These are phyloP conservation scores for Psammodynastes pulverulentus DNA, from an alignment of 2,113 vertebrate genomes.

Conservation along the genomic window DNA sequence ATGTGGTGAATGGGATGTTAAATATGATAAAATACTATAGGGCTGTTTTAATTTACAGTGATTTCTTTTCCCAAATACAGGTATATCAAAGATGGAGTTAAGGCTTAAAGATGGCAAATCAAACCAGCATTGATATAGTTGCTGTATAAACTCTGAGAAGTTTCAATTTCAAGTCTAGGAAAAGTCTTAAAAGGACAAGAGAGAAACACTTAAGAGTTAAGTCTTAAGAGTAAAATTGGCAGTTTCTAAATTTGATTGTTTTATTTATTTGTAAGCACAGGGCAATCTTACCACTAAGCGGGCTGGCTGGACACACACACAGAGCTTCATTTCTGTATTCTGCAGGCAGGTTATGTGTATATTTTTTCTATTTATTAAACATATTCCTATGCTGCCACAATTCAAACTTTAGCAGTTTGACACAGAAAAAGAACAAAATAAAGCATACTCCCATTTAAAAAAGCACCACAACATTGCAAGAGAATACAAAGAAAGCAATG, in stretches of 20 bases:
- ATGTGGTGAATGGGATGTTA: neutral
- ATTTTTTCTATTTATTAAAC: neutral
- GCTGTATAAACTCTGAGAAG: neutral
- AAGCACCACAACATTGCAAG: neutral
- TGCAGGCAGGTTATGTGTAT: neutral
- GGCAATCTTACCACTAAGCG: neutral
- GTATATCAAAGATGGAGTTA: neutral
- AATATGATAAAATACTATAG: neutral
- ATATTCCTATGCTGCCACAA: neutral
- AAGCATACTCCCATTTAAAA: neutral
- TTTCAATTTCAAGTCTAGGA: neutral
- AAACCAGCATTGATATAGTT: neutral
- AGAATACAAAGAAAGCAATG: neutral
- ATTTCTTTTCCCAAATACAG: neutral
- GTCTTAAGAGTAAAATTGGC: neutral
- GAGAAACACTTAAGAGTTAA: neutral
- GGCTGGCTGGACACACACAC: neutral
- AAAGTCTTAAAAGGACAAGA: neutral
- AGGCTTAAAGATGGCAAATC: neutral
- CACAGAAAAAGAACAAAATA: neutral
- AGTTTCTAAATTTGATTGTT: neutral
- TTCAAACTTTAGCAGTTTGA: neutral
- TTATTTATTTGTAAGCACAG: neutral
- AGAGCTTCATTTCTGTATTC: neutral
- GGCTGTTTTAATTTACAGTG: neutral